phyloP scores from a whole-genome alignment of 2,888 invertebrate genomes.

The Octodonta nipae region DNA sequence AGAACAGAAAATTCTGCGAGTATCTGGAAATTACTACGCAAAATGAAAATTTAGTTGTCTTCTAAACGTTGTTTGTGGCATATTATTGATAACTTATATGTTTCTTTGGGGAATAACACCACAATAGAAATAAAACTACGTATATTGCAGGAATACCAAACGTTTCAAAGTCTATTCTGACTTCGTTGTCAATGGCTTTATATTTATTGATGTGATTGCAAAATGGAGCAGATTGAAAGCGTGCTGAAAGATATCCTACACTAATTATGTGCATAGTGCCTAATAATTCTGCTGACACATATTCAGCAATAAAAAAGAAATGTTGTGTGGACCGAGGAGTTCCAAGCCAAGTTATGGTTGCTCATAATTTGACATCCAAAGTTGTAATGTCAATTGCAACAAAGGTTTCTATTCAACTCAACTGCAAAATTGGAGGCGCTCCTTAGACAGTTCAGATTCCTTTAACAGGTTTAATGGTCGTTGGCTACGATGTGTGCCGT shows the following conservation, averaged over 20 bases:
- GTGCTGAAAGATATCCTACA: slow-evolving; percentile 43
- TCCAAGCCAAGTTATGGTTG: slow-evolving; percentile 48
- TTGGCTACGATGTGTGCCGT: slow-evolving; percentile 84
- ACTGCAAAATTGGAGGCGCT: slow-evolving; percentile 83
- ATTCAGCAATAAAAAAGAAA: slow-evolving; percentile 79
- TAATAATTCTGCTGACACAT: slow-evolving; percentile 57
- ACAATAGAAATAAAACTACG: no score
- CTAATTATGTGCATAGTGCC: slow-evolving; percentile 55
- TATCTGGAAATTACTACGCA: no score
- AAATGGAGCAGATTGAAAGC: no score
- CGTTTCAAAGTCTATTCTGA: no score
- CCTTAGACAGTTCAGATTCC: slow-evolving; percentile 37
- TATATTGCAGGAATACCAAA: no score
- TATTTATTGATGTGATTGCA: no score
- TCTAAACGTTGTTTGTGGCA: no score
- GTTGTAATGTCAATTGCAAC: slow-evolving; percentile 68
- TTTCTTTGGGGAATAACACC: no score
- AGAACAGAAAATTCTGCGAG: no score
- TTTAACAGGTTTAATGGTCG: slow-evolving; percentile 51
- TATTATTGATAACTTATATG: no score
- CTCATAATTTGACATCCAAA: slow-evolving; percentile 47
- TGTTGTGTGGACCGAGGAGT: slow-evolving; percentile 62
- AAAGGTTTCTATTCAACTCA: slow-evolving; percentile 83
- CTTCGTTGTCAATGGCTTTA: no score
- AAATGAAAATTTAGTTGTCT: no score